Base-by-base conservation (phyloP, 2,888 invertebrate genomes). In the Apodemia duryi region DNA sequence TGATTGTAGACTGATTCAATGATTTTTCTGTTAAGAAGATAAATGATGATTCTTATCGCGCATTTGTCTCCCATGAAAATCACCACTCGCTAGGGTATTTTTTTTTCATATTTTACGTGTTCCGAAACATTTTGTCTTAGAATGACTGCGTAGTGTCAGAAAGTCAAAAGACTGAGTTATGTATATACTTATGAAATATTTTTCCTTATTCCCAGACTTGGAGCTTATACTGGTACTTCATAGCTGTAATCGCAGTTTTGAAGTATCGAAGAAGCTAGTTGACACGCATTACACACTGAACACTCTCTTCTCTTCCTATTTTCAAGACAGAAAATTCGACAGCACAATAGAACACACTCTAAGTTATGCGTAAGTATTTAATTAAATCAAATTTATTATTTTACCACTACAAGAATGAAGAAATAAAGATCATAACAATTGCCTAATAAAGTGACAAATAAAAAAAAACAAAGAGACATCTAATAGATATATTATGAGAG, bases 221-320 rank as follows among this genome's bases (percentile, higher is more conserved):
- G 94, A 94, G 71, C 86, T 95, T 7, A 83, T 94, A n/a, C 74
- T 95, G 28, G 94, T 94, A 72, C 93, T 94, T 72, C 94, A 96
- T 80, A 95, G 95, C 78, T 96, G 96, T 81, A 93, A 94, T 68
- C 94, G 92, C 73, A 94, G 95, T 70, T 85, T 94, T 73, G 95
- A 95, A 76, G 89, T 94, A 29, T 92, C 96, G 0, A 96, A 96
- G 80, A 88, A 89, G 54, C 95, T 95, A 32, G 89, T 96, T 64
- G 96, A 96, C 74, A 92, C 93, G 0, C 95, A 94, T 81, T 95
- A 93, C 75, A 95, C 95, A 0, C 88, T 95, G 2, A 91, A 94
- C 70, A 94, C 95, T 0, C 93, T 94, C 69, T 94, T 95, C 74
- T 93, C 94, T 0, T 88, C 92, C 35, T 93, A 94, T 76, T 96